A percentile compares a stretch with the other conserved stretches of the same genome.
phyloP scores from a whole-genome alignment of 2,797 vertebrate genomes.

The Dallia pectoralis region DNA sequence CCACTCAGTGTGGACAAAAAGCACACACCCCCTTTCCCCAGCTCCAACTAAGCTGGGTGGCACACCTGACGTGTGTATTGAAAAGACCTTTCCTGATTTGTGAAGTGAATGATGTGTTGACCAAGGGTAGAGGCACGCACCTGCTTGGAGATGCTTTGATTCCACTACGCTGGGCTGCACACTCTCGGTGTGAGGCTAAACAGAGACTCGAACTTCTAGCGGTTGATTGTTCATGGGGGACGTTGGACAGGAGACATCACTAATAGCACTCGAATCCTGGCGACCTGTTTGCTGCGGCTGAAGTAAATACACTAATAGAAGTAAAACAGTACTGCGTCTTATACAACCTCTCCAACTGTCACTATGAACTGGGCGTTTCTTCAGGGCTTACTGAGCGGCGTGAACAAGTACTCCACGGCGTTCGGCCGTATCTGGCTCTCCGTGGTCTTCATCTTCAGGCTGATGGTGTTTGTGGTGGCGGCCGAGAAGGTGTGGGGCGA shows the following conservation, averaged over 20 bases:
- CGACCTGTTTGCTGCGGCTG: neutral
- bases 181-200: no score
- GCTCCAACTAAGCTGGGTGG: neutral
- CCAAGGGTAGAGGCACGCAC: neutral
- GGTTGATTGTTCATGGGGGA: no score
- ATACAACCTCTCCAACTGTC: neutral
- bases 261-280: no score
- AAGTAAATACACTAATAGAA: neutral
- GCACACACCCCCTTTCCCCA: neutral
- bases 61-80: neutral
- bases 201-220: no score
- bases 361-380: slow-evolving; percentile 86
- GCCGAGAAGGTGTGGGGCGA: slow-evolving; percentile 88
- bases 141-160: neutral
- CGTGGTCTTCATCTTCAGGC: slow-evolving; percentile 87
- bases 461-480: slow-evolving; percentile 87
- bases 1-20: neutral
- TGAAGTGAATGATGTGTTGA: neutral
- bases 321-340: slow-evolving; percentile 9
- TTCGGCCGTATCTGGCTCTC: slow-evolving; percentile 90
- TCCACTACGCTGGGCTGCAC: no score
- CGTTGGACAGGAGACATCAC: no score
- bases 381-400: slow-evolving; percentile 81
- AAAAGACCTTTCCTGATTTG: neutral
- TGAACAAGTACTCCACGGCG: slow-evolving; percentile 88